Conservation (phyloP, 2,797 vertebrate species). For the Gambusia yucatana region DNA sequence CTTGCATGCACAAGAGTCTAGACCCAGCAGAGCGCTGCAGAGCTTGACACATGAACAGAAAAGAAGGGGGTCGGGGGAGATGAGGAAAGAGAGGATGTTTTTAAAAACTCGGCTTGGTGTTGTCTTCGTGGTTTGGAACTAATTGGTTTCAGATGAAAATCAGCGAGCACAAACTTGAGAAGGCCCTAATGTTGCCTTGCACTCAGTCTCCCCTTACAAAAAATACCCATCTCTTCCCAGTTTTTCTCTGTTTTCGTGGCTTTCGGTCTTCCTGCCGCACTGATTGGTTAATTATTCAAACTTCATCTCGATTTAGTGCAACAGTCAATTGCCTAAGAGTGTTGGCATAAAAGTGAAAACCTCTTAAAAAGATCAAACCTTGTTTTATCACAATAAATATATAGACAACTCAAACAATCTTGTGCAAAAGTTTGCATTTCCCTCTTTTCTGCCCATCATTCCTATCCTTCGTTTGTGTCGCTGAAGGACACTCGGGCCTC, state of each 20-base stretch:
- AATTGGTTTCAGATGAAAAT: constrained; percentile 82
- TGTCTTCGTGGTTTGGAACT: constrained; percentile 75
- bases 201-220: constrained; percentile 41
- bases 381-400: neutral
- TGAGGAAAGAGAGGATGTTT: constrained; percentile 65
- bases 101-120: constrained; percentile 71
- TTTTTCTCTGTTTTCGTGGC: constrained; percentile 29
- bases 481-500: constrained; percentile 81
- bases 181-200: constrained; percentile 60
- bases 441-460: constrained; percentile 17
- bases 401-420: neutral
- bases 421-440: constrained; percentile 11
- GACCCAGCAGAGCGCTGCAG: constrained; percentile 56
- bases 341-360: constrained; percentile 13
- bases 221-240: constrained; percentile 26
- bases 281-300: constrained; percentile 41
- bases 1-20: constrained; percentile 59
- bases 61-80: constrained; percentile 18
- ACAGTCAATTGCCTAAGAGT: constrained; percentile 15
- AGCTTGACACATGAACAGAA: constrained; percentile 61
- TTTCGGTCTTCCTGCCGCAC: constrained; percentile 27
- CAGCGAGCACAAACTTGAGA: constrained; percentile 64
- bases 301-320: constrained; percentile 18
- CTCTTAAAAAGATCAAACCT: neutral
- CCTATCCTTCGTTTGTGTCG: constrained; percentile 41